These are phyloP conservation scores for Diaphora mendica DNA, from an alignment of 2,888 invertebrate genomes.

Conservation along the genomic window DNA sequence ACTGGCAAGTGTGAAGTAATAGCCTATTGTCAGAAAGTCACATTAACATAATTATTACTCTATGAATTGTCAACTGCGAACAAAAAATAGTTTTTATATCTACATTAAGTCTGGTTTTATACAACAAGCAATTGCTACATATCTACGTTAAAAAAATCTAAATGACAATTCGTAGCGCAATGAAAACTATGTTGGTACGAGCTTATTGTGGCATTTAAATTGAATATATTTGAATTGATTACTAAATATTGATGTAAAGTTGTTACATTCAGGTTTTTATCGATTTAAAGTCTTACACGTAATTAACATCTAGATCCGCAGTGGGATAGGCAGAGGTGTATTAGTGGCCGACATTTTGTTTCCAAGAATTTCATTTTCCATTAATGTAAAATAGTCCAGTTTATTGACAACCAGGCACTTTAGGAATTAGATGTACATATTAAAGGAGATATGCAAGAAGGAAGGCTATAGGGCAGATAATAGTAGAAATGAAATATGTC, in stretches of 20 bases:
- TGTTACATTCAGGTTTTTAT: background rate
- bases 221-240: background rate
- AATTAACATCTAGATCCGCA: too few species aligned
- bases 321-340: too few species aligned
- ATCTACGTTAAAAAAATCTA: slow-evolving; percentile 39
- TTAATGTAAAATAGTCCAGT: too few species aligned
- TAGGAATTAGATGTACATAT: background rate
- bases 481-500: too few species aligned
- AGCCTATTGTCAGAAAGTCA: slow-evolving; percentile 44
- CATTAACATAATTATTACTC: slow-evolving; percentile 47
- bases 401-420: too few species aligned
- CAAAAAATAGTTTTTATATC: slow-evolving; percentile 36
- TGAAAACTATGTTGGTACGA: background rate
- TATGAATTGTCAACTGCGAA: slow-evolving; percentile 41
- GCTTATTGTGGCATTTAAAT: background rate
- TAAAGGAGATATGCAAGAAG: background rate
- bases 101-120: slow-evolving; percentile 29
- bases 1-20: slow-evolving; percentile 51
- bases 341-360: too few species aligned
- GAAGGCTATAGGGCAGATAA: too few species aligned
- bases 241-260: background rate
- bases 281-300: too few species aligned
- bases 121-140: slow-evolving; percentile 39
- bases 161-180: slow-evolving; percentile 11
- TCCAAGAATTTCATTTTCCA: too few species aligned